Conservation (phyloP, 2,113 vertebrate genomes). For the Menidia beryllina region DNA sequence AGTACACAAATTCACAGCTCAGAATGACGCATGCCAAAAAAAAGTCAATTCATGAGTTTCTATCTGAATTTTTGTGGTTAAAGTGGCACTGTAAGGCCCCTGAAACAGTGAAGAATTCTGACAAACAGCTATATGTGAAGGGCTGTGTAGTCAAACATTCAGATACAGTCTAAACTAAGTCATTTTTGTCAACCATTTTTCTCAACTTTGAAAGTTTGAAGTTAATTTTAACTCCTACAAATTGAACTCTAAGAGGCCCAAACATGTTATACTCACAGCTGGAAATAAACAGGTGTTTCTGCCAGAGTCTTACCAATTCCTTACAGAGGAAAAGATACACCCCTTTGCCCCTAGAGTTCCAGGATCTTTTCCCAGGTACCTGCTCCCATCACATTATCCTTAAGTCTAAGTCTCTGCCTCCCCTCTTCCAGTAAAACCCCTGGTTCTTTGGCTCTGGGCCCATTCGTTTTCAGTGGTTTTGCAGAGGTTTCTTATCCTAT, state of each 20-base stretch:
- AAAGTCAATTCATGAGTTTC: not conserved
- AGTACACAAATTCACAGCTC: not conserved
- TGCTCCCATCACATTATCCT: constrained; percentile 60
- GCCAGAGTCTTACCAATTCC: constrained; percentile 27
- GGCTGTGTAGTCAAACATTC: not conserved
- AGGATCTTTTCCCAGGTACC: constrained; percentile 47
- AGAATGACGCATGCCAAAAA: not conserved
- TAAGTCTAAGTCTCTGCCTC: constrained; percentile 36
- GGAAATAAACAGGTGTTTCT: constrained; percentile 36
- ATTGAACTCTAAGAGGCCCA: not conserved
- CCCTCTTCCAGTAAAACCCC: constrained; percentile 56
- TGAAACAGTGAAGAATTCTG: not conserved
- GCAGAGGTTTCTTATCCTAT: constrained; percentile 59
- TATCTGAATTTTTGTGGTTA: not conserved
- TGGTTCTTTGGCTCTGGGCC: constrained; percentile 45
- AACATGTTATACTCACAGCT: constrained; percentile 10
- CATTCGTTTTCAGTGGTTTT: constrained; percentile 51
- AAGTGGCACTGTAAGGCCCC: not conserved
- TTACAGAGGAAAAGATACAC: constrained; percentile 30
- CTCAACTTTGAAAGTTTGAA: not conserved
- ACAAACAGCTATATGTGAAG: not conserved
- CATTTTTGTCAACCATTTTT: not conserved
- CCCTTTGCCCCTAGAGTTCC: constrained; percentile 21
- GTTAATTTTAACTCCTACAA: not conserved
- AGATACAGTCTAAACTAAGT: not conserved